Base-by-base conservation (phyloP, 2,113 vertebrate genomes). In the Ciconia boyciana region DNA sequence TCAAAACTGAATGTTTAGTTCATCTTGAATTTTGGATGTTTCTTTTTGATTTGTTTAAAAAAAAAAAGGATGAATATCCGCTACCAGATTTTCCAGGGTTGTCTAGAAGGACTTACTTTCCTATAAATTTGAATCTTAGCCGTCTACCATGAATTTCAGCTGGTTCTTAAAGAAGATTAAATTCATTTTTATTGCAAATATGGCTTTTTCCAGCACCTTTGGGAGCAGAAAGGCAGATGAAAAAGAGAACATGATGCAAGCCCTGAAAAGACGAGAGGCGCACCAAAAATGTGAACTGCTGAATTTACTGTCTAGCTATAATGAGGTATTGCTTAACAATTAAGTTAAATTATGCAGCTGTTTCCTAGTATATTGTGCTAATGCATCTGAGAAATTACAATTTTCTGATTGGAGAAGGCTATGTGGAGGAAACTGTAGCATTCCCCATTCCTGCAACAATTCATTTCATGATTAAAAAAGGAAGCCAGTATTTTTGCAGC, bases 301-400 rank as follows among this genome's bases (percentile, higher is more conserved):
- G 95, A 97, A 97, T 97, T 96, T 91, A 93, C 96, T 95, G 46
- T 95, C 60, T 94, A 82, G 83, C 90, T 96, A 76, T 97, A 96
- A 97, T 97, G 96, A 97, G 95, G 90, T 96, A 97, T 95, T 96
- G 96, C 93, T 92, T 92, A 93, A 97, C 95, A 96, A 97, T 98
- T 98, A 98, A 96, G 93, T 96, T 98, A 98, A 98, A 98, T 98
- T 98, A 98, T 96, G 94, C 97, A 98, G 96, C 95, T 98, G 96
- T 97, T 98, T 97, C 95, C 96, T 97, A 91, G 77, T 96, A 83
- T 89, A 92, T 95, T 96, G 92, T 96, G 91, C 85, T 97, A 97
- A 98, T 96, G 89, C 89, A 94, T 86, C 82, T 96, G 96, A 93
- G 62, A 81, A 97, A 97, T 96, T 51, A 81, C 81, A 89, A 97